Conservation (phyloP, 2,113 vertebrate species). For the Bufo bufo region DNA sequence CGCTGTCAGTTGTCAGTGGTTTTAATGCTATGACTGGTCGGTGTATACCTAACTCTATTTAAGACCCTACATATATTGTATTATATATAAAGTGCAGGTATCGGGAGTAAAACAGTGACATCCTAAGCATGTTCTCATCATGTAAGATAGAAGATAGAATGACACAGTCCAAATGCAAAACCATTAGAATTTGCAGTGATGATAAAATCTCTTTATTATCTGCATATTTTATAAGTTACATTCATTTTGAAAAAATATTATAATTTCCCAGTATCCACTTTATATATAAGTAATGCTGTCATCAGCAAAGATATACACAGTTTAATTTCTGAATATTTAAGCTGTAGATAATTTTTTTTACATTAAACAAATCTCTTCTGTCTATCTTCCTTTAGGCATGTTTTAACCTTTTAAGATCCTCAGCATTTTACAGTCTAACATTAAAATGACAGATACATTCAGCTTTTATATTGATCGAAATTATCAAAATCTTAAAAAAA, state of each 20-base stretch:
- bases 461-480: constrained; percentile 52
- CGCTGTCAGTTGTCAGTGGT: not conserved
- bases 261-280: constrained; percentile 65
- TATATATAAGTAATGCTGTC: constrained; percentile 63
- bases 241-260: constrained; percentile 74
- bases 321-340: constrained; percentile 59
- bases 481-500: constrained; percentile 57
- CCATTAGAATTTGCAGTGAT: constrained; percentile 66
- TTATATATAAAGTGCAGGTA: constrained; percentile 58
- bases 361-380: constrained; percentile 58
- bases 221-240: constrained; percentile 71
- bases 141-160: not conserved
- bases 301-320: constrained; percentile 64
- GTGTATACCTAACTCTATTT: not conserved
- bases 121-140: constrained; percentile 16
- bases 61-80: not conserved
- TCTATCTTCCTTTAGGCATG: not conserved
- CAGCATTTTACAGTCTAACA: constrained; percentile 31
- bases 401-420: constrained; percentile 53
- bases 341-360: constrained; percentile 57
- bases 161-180: constrained; percentile 55
- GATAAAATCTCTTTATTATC: constrained; percentile 77
- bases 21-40: not conserved
- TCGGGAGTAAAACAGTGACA: constrained; percentile 25
- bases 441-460: constrained; percentile 58